A percentile compares a stretch with the other conserved stretches of the same genome.
phyloP scores from a whole-genome alignment of 92 coral and sea anemone species.

The Parazoanthus atlanticus region DNA sequence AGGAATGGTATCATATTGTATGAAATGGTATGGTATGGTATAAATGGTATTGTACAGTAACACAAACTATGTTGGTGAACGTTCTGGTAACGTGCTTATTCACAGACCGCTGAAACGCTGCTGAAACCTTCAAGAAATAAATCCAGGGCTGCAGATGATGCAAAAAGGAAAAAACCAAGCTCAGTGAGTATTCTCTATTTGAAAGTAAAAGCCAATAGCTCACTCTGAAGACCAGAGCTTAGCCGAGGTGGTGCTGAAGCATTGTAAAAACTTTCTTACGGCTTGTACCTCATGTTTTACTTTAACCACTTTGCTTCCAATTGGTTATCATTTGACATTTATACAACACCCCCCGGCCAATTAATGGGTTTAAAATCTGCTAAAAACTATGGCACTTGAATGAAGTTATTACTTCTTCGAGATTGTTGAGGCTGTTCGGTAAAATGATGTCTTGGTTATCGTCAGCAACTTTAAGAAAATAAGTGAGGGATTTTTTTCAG shows the following conservation, averaged over 20 bases:
- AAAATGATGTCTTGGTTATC: too few relatives aligned
- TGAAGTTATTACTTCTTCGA: too few relatives aligned
- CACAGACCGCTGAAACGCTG: conserved; percentile 4
- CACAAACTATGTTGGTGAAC: not conserved
- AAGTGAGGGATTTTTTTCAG: too few relatives aligned
- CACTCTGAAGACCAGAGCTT: not conserved
- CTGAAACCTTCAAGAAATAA: conserved; percentile 9
- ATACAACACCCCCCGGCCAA: not conserved
- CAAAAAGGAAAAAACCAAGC: conserved; percentile 6
- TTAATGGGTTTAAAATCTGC: not conserved
- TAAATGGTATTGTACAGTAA: not conserved
- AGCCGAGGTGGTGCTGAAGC: not conserved
- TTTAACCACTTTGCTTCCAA: too few relatives aligned
- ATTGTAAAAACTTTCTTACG: too few relatives aligned
- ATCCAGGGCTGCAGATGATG: conserved; percentile 6
- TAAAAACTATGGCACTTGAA: too few relatives aligned
- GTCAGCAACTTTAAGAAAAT: too few relatives aligned
- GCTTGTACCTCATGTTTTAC: too few relatives aligned
- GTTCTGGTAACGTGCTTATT: not conserved
- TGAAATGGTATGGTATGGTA: too few relatives aligned
- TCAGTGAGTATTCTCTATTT: conserved; percentile 3
- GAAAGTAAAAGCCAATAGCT: not conserved
- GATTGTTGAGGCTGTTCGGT: too few relatives aligned
- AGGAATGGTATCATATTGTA: too few relatives aligned
- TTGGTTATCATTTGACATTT: too few relatives aligned